phyloP scores from a whole-genome alignment of 2,888 invertebrate genomes.

The Lordiphosa andalusiaca region DNA sequence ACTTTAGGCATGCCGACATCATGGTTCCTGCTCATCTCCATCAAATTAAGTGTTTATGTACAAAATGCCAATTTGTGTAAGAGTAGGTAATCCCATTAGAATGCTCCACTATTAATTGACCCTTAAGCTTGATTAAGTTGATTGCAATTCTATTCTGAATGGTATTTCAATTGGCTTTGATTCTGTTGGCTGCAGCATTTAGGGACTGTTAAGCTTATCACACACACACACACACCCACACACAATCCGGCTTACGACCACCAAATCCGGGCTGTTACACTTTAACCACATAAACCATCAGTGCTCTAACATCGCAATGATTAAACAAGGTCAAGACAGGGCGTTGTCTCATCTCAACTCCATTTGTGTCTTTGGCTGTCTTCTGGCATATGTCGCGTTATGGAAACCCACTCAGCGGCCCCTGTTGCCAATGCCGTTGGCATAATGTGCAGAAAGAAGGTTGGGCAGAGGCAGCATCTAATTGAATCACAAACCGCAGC shows the following conservation, averaged over 20 bases:
- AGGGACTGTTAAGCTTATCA: no score
- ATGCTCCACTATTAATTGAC: no score
- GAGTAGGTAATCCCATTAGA: no score
- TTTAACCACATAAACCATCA: slow-evolving; percentile 7
- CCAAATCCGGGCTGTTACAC: slow-evolving; percentile 8
- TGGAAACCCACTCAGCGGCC: no score
- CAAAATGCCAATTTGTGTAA: no score
- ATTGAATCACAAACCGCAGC: slow-evolving; percentile 62
- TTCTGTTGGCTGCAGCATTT: neutral
- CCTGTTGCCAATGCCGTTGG: neutral
- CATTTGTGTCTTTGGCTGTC: neutral
- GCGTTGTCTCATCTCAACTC: slow-evolving; percentile 6
- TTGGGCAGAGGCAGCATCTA: slow-evolving; percentile 34
- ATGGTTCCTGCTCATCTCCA: no score
- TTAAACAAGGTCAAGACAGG: slow-evolving; percentile 8
- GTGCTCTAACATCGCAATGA: neutral
- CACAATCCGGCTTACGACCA: no score
- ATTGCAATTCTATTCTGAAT: neutral
- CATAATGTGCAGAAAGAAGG: slow-evolving; percentile 1
- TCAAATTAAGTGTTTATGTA: no score
- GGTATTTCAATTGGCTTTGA: neutral
- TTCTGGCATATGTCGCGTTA: slow-evolving; percentile 19
- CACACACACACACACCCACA: no score
- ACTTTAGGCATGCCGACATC: no score
- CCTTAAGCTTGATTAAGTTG: no score